Evolutionary conservation across 2,888 invertebrate genomes (phyloP), one percentile per base, ranked within the genome.

Genomic region (Drosophila diplacantha): DNA sequence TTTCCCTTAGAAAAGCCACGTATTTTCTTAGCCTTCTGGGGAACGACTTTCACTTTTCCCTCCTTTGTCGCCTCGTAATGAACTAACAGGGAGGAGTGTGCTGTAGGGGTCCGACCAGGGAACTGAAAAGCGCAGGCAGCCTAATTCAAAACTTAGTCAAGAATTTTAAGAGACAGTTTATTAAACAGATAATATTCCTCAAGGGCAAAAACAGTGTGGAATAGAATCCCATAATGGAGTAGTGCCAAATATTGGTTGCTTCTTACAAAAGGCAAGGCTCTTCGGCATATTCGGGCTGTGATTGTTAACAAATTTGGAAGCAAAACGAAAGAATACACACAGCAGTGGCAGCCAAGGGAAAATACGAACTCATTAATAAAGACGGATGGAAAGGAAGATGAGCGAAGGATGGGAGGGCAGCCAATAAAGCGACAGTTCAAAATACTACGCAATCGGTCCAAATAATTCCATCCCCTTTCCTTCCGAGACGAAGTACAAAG

Each of bases 11-110:
- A 71, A 49, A 70, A 60, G 73, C 72, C 67, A 71, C 72, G 69
- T 63, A 74, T 70, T 75, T 68, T 73, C 26, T 61, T 71, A 59
- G 70, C 66, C 75, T 63, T 62, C 71, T 63, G 12, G 22, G 46
- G 49, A 63, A 22, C 58, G 71, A 81, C 80, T 79, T 80, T 80
- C 80, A 80, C 80, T 77, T 81, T 81, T 59, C 39, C 50, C 54
- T 66, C 39, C 47, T 43, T 64, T 71, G 68, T 74, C 77, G 69
- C 71, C 71, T 74, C 63, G 47, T 79, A 80, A 80, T 81, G 77
- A 81, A 79, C 74, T 68, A 52, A 22, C 32, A 14, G 41, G 18
- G 47, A 18, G 31, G 12, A 14, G 46, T 38, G 50, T 16, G 35
- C 29, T 18, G 16, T 24, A 26, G 35, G 29, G 26, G 24, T 5